phyloP scores from a whole-genome alignment of 2,113 vertebrate species.

The Onychorhynchus coronatus region DNA sequence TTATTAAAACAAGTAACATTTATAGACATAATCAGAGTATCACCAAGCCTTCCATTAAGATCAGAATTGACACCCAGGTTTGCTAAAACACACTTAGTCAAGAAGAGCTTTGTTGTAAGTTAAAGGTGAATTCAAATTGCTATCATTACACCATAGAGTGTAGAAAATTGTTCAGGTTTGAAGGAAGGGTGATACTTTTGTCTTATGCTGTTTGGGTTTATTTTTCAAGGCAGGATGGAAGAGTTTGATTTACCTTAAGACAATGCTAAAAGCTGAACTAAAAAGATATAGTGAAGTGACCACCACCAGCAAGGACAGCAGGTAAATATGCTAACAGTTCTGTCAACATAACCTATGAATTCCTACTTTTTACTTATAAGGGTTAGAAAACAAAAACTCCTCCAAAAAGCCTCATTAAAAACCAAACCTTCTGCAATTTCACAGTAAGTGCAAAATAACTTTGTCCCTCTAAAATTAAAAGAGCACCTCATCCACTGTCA shows the following conservation, averaged over 20 bases:
- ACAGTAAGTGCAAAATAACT: neutral
- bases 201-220: neutral
- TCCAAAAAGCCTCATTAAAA: neutral
- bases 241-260: neutral
- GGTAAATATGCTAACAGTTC: neutral
- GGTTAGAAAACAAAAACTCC: neutral
- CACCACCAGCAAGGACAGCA: neutral
- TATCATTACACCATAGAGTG: neutral
- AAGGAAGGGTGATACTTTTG: neutral
- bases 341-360: neutral
- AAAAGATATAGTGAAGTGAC: neutral
- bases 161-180: neutral
- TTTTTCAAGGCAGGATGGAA: neutral
- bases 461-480: neutral
- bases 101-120: neutral
- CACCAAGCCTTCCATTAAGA: neutral
- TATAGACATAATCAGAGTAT: neutral
- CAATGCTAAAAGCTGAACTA: neutral
- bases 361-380: neutral
- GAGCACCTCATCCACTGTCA: neutral
- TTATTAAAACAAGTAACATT: neutral
- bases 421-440: neutral
- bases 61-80: neutral
- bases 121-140: neutral
- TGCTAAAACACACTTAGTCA: neutral